A percentile compares a stretch with the other conserved stretches of the same genome.
Evolutionary conservation across 1,140 invertebrate species (phyloP).

Genomic region (Schlechtendalia chinensis): DNA sequence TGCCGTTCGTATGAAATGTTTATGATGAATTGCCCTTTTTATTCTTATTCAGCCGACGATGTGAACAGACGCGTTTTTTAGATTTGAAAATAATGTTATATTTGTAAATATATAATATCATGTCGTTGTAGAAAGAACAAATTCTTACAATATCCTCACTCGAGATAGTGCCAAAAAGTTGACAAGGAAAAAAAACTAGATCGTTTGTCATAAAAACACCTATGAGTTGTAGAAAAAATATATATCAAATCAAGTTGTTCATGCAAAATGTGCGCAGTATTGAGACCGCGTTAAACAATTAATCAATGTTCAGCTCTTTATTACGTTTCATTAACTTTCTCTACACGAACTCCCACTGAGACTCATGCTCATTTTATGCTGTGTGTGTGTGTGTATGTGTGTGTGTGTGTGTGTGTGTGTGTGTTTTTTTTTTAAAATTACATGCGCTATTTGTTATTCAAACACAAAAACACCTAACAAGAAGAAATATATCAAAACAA

Average conservation of each 20-base stretch:
- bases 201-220: constrained; percentile 11
- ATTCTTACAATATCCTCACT: neutral
- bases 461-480: constrained; percentile 35
- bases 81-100: too few relatives aligned
- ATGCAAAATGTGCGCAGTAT: neutral
- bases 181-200: neutral
- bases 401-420: too few relatives aligned
- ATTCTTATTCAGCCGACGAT: neutral
- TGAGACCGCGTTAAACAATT: constrained; percentile 20
- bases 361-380: constrained; percentile 14
- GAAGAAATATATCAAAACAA: constrained; percentile 31
- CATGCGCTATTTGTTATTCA: constrained; percentile 14
- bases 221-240: neutral
- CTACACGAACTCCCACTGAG: neutral
- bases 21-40: neutral
- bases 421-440: neutral
- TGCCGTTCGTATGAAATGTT: neutral
- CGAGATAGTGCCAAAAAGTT: neutral
- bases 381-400: too few relatives aligned
- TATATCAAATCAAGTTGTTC: neutral
- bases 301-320: constrained; percentile 42
- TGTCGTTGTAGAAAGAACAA: neutral
- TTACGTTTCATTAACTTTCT: constrained; percentile 37
- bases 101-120: too few relatives aligned
- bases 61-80: neutral